Evolutionary conservation across 2,113 vertebrate species (phyloP).

Genomic region (Corythornis madagascariensis): DNA sequence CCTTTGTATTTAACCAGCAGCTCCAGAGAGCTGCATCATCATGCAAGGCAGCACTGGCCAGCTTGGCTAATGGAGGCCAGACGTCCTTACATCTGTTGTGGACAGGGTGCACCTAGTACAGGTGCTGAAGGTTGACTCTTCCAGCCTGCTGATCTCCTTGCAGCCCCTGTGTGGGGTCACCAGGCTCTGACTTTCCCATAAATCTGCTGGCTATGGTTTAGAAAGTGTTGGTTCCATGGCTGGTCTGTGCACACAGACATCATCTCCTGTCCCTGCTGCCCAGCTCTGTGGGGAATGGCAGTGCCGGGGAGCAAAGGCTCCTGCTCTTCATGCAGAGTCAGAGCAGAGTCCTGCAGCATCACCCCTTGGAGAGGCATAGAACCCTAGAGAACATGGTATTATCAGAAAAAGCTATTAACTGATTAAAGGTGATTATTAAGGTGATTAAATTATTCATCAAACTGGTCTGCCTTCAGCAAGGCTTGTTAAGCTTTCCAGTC

Average conservation of each 20-base stretch:
- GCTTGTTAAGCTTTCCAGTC: background rate
- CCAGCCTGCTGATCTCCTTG: background rate
- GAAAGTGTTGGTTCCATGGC: background rate
- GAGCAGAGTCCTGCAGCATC: background rate
- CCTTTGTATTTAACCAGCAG: background rate
- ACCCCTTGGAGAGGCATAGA: background rate
- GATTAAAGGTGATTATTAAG: background rate
- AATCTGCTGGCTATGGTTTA: accelerated
- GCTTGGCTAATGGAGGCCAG: background rate
- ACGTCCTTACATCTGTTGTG: accelerated
- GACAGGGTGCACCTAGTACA: background rate
- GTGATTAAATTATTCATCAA: background rate
- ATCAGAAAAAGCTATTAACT: background rate
- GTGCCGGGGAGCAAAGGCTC: background rate
- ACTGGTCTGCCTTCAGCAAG: background rate
- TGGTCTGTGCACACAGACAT: accelerated
- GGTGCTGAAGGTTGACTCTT: background rate
- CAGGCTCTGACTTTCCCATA: accelerated
- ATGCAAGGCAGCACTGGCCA: background rate
- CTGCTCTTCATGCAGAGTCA: background rate
- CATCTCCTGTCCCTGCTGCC: background rate
- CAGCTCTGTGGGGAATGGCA: accelerated
- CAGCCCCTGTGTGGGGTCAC: accelerated
- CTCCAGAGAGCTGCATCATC: background rate
- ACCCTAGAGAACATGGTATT: background rate